A percentile compares a stretch with the other conserved stretches of the same genome.
Conservation (phyloP, 2,113 vertebrate genomes). For the Symphodus melops region DNA sequence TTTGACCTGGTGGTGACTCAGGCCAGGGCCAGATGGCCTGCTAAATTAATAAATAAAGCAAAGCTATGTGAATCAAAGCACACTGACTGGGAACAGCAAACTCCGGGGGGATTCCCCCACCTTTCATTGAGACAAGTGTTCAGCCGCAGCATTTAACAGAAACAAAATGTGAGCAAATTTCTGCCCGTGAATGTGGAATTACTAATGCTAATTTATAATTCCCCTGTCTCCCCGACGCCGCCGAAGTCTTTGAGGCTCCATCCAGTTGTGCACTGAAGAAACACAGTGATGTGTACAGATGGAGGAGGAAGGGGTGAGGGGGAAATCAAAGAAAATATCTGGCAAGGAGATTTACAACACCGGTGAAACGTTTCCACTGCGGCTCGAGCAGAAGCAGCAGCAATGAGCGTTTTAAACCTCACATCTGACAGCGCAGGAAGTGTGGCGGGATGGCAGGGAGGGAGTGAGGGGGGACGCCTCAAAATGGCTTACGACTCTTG, state of each 20-base stretch:
- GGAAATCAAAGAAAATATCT: slow-evolving; percentile 78
- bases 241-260: slow-evolving; percentile 61
- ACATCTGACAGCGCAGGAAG: slow-evolving; percentile 56
- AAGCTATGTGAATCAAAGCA: slow-evolving; percentile 67
- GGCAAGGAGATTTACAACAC: slow-evolving; percentile 78
- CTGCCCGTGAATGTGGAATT: slow-evolving; percentile 55
- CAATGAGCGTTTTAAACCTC: slow-evolving; percentile 60
- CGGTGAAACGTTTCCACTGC: slow-evolving; percentile 69
- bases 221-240: slow-evolving; percentile 17
- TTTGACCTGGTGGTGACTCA: slow-evolving; percentile 71
- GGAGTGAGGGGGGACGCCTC: slow-evolving; percentile 15
- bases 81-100: slow-evolving; percentile 60
- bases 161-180: slow-evolving; percentile 67
- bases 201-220: slow-evolving; percentile 46
- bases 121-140: slow-evolving; percentile 57
- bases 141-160: slow-evolving; percentile 50
- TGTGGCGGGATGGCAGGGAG: slow-evolving; percentile 45
- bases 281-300: slow-evolving; percentile 23
- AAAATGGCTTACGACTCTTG: slow-evolving; percentile 75
- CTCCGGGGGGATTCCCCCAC: slow-evolving; percentile 46
- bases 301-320: slow-evolving; percentile 21
- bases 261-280: slow-evolving; percentile 33
- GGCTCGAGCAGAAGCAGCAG: slow-evolving; percentile 68
- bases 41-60: slow-evolving; percentile 54
- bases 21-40: slow-evolving; percentile 68